Evolutionary conservation across 2,113 vertebrate genomes (phyloP).

Genomic region (Chaenocephalus aceratus): DNA sequence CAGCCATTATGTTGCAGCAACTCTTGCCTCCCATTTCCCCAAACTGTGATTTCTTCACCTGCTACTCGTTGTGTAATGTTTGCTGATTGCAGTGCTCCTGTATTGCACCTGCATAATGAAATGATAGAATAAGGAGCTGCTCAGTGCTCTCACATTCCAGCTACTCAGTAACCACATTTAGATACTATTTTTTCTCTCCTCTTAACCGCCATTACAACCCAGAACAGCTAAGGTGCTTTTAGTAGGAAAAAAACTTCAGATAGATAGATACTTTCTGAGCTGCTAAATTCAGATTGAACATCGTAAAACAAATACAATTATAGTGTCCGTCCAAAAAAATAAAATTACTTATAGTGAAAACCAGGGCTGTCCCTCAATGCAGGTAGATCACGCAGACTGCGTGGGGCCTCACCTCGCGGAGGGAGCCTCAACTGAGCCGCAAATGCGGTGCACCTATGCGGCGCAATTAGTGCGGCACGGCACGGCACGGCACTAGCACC

Average conservation of each 20-base stretch:
- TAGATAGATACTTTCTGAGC: not conserved
- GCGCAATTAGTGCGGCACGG: too few species aligned
- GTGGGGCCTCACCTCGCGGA: too few species aligned
- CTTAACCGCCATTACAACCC: not conserved
- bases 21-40: constrained; percentile 35
- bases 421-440: too few species aligned
- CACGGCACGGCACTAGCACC: too few species aligned
- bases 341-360: too few species aligned
- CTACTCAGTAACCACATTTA: constrained; percentile 29
- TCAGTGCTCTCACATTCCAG: constrained; percentile 9
- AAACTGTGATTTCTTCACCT: constrained; percentile 47
- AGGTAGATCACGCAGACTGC: too few species aligned
- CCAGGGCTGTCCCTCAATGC: too few species aligned
- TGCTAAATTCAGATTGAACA: not conserved
- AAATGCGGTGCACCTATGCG: too few species aligned
- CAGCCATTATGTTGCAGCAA: constrained; percentile 41
- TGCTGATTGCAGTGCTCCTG: constrained; percentile 42
- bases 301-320: too few species aligned
- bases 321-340: too few species aligned
- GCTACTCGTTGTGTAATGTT: constrained; percentile 43
- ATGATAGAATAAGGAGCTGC: constrained; percentile 49
- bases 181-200: not conserved
- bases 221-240: not conserved
- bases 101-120: constrained; percentile 50
- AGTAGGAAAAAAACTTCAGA: not conserved